A percentile compares a stretch with the other conserved stretches of the same genome.
Evolutionary conservation across 2,888 invertebrate genomes (phyloP).

Genomic region (Aquatica leii): DNA sequence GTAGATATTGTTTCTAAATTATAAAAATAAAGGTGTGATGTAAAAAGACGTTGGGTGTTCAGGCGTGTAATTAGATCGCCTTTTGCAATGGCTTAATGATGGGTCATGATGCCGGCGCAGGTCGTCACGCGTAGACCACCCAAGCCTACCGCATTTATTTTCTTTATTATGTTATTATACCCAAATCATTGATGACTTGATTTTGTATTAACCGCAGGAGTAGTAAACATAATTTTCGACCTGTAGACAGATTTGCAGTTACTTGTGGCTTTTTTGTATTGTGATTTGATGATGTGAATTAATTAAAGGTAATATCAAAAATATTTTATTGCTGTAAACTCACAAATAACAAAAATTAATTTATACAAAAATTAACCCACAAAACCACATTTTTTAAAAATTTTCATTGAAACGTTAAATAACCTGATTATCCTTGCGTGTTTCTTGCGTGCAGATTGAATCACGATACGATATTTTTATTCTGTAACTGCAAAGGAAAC

Average conservation of each 20-base stretch:
- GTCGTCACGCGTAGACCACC: slow-evolving; percentile 59
- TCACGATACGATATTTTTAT: too few relatives aligned
- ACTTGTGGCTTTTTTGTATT: slow-evolving; percentile 4
- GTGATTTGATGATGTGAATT: slow-evolving; percentile 7
- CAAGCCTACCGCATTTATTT: slow-evolving; percentile 51
- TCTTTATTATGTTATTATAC: slow-evolving; percentile 57
- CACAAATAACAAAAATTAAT: too few relatives aligned
- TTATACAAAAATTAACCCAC: too few relatives aligned
- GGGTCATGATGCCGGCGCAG: slow-evolving; percentile 59
- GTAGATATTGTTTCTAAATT: slow-evolving; percentile 28
- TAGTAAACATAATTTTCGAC: slow-evolving; percentile 10
- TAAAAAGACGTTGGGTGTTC: slow-evolving; percentile 59
- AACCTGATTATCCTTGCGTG: too few relatives aligned
- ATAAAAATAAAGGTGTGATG: slow-evolving; percentile 53
- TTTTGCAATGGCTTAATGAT: slow-evolving; percentile 63
- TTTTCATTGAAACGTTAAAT: too few relatives aligned
- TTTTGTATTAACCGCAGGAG: slow-evolving; percentile 51
- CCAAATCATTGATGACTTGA: slow-evolving; percentile 56
- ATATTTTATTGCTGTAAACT: neutral
- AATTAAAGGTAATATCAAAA: neutral
- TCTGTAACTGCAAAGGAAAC: too few relatives aligned
- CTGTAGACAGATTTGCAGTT: slow-evolving; percentile 52
- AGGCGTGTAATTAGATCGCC: slow-evolving; percentile 62
- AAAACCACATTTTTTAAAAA: too few relatives aligned
- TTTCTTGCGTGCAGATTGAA: too few relatives aligned